Conservation (phyloP, 2,113 vertebrate species). For the Pygoscelis adeliae region DNA sequence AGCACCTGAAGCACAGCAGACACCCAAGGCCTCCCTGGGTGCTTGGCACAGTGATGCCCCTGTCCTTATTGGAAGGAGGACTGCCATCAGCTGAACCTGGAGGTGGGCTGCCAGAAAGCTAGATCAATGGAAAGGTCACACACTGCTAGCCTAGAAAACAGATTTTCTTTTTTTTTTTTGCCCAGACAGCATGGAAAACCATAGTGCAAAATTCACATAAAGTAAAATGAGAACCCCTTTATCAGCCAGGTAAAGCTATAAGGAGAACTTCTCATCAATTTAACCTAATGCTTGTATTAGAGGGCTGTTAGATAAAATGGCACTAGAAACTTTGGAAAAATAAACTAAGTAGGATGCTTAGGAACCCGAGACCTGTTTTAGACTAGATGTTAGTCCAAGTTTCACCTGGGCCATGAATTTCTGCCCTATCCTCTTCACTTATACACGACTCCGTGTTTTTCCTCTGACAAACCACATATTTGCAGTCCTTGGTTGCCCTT, state of each 20-base stretch:
- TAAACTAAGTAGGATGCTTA: background rate
- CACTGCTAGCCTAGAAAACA: background rate
- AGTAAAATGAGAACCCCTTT: background rate
- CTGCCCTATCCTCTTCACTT: background rate
- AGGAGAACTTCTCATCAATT: background rate
- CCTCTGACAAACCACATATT: background rate
- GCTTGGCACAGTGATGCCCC: background rate
- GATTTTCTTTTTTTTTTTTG: background rate
- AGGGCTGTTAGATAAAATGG: background rate
- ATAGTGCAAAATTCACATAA: background rate
- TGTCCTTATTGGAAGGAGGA: background rate
- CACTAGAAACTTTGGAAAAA: background rate
- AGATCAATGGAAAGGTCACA: background rate
- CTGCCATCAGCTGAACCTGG: background rate
- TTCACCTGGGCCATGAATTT: background rate
- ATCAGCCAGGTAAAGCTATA: background rate
- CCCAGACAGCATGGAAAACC: background rate
- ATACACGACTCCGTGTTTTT: rapidly evolving
- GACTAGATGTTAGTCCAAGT: background rate
- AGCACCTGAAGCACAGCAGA: background rate
- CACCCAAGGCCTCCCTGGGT: background rate
- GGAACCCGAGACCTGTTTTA: background rate
- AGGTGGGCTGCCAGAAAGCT: background rate
- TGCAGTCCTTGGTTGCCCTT: background rate
- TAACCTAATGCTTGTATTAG: background rate